These are phyloP conservation scores for Ophthalmotilapia sp. DNA, from an alignment of 2,113 vertebrate species.

Conservation along the genomic window DNA sequence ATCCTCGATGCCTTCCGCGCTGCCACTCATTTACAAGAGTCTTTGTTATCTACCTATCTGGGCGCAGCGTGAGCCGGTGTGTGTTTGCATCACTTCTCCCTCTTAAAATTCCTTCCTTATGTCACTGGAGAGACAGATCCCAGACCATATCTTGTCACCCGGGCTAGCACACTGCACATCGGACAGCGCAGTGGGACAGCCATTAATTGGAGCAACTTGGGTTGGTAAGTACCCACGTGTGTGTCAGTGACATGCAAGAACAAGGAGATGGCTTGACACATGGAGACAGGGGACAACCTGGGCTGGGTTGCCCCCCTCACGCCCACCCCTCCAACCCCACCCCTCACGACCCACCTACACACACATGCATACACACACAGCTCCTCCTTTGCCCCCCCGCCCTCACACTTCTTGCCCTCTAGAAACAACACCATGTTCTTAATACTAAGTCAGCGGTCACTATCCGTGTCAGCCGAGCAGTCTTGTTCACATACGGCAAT, in stretches of 20 bases:
- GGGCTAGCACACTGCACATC: constrained; percentile 74
- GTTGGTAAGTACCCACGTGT: constrained; percentile 80
- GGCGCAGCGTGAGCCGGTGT: constrained; percentile 60
- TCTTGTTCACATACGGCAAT: constrained; percentile 7
- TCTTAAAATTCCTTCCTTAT: constrained; percentile 81
- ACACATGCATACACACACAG: not conserved
- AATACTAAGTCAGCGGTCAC: constrained; percentile 47
- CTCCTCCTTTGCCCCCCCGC: constrained; percentile 30
- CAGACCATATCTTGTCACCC: constrained; percentile 92
- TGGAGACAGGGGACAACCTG: constrained; percentile 73
- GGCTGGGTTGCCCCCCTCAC: not conserved
- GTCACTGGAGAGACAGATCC: constrained; percentile 92
- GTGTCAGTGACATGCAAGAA: constrained; percentile 84
- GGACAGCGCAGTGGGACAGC: constrained; percentile 89
- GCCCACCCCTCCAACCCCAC: not conserved
- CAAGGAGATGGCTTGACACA: constrained; percentile 73
- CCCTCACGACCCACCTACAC: not conserved
- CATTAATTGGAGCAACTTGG: constrained; percentile 92
- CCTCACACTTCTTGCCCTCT: constrained; percentile 43
- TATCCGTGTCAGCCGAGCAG: constrained; percentile 28
- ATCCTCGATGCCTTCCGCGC: constrained; percentile 65
- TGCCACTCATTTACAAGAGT: constrained; percentile 73
- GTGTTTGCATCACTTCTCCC: constrained; percentile 60
- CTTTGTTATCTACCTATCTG: constrained; percentile 71
- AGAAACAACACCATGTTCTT: constrained; percentile 61